Conservation (phyloP, 2,113 vertebrate genomes). For the Carassius gibelio region DNA sequence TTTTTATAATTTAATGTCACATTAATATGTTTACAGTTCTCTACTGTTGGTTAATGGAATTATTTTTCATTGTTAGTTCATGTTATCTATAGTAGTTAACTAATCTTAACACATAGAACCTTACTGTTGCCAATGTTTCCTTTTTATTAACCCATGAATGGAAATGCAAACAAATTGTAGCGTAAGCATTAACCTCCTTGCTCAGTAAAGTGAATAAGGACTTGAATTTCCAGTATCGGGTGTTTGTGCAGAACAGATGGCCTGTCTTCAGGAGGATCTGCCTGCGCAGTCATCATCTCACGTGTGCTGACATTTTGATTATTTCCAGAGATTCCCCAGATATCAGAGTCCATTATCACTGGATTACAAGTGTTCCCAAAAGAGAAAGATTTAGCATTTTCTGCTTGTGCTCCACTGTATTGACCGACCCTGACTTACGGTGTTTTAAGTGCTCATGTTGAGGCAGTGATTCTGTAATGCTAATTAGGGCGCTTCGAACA, state of each 20-base stretch:
- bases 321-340: slow-evolving; percentile 23
- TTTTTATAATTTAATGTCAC: no score
- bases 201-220: neutral
- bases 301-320: slow-evolving; percentile 13
- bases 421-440: neutral
- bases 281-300: neutral
- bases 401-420: neutral
- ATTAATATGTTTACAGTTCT: no score
- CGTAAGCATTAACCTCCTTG: neutral
- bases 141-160: neutral
- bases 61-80: no score
- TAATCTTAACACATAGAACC: no score
- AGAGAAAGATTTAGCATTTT: neutral
- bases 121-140: no score
- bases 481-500: slow-evolving; percentile 15
- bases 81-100: no score
- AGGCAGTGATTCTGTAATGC: slow-evolving; percentile 23
- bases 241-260: slow-evolving; percentile 37
- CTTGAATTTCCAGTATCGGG: neutral
- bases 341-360: slow-evolving; percentile 13
- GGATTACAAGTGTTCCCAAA: slow-evolving; percentile 32
- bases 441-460: slow-evolving; percentile 12
- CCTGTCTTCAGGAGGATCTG: neutral
- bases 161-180: neutral
- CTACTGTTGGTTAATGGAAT: no score